Percentiles rank a stretch among this genome's conserved stretches.
Conservation (phyloP, 2,797 vertebrate species). For the Sebastes reedi region DNA sequence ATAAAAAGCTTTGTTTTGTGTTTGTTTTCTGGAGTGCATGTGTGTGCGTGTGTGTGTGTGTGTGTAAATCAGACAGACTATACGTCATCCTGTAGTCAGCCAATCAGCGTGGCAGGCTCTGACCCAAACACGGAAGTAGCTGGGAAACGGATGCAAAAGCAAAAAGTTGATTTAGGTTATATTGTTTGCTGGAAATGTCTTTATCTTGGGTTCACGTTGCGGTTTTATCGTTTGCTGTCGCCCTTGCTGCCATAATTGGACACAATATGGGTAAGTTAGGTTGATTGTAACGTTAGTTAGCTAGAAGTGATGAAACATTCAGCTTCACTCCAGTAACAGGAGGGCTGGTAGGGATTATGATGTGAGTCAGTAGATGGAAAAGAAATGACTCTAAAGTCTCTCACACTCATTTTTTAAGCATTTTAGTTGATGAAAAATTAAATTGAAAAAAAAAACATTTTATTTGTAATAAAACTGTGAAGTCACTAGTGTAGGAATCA, state of each 20-base stretch:
- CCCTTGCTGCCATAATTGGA: constrained; percentile 2
- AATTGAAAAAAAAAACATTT: no score
- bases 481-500: no score
- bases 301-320: background rate
- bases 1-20: background rate
- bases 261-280: constrained; percentile 45
- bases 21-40: background rate
- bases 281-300: no score
- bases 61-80: fast-evolving
- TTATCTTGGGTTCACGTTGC: constrained; percentile 23
- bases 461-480: no score
- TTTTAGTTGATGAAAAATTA: no score
- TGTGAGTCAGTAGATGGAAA: no score
- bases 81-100: constrained; percentile 30
- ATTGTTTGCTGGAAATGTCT: constrained; percentile 16
- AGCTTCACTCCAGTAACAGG: no score
- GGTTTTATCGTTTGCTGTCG: constrained; percentile 45
- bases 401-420: no score
- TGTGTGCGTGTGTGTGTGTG: fast-evolving
- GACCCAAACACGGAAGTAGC: constrained; percentile 69
- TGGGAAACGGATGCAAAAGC: background rate
- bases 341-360: no score
- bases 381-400: no score
- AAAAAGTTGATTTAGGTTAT: background rate
- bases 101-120: constrained; percentile 40